Evolutionary conservation across 2,888 invertebrate species (phyloP).

Genomic region (Eurytoma adleriae): DNA sequence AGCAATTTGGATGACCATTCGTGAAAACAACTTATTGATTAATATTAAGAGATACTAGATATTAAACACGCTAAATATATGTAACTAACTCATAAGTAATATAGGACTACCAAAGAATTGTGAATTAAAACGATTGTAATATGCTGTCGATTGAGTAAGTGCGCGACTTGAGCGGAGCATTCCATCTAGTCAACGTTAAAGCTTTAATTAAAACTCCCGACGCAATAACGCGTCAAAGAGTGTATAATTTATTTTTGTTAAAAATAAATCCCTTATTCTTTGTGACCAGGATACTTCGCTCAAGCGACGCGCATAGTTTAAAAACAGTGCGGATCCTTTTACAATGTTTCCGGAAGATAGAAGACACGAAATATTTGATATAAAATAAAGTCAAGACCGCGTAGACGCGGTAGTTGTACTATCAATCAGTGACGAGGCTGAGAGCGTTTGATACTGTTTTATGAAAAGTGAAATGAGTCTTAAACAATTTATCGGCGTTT

Average conservation of each 20-base stretch:
- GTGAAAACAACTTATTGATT: constrained; percentile 53
- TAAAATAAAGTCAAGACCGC: constrained; percentile 32
- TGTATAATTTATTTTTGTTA: constrained; percentile 31
- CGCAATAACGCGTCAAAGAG: background rate
- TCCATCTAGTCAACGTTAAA: background rate
- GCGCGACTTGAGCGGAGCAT: constrained; percentile 44
- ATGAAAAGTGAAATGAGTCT: constrained; percentile 46
- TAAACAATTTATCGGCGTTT: background rate
- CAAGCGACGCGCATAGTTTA: constrained; percentile 37
- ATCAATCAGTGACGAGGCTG: constrained; percentile 33
- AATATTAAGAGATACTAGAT: constrained; percentile 47
- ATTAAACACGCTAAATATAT: constrained; percentile 48
- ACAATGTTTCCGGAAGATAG: constrained; percentile 33
- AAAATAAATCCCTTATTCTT: background rate
- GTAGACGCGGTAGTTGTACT: constrained; percentile 49
- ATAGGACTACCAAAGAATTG: constrained; percentile 26
- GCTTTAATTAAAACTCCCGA: background rate
- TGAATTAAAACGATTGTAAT: constrained; percentile 39
- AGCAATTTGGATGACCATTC: constrained; percentile 51
- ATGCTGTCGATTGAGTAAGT: constrained; percentile 7
- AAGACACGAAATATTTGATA: constrained; percentile 40
- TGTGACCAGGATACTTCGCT: constrained; percentile 25
- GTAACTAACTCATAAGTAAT: constrained; percentile 39
- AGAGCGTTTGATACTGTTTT: constrained; percentile 18
- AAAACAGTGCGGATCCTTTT: constrained; percentile 26